Percentiles rank a stretch among this genome's conserved stretches.
Conservation (phyloP, 2,113 vertebrate species). For the Cyprinodon brontotheroides region DNA sequence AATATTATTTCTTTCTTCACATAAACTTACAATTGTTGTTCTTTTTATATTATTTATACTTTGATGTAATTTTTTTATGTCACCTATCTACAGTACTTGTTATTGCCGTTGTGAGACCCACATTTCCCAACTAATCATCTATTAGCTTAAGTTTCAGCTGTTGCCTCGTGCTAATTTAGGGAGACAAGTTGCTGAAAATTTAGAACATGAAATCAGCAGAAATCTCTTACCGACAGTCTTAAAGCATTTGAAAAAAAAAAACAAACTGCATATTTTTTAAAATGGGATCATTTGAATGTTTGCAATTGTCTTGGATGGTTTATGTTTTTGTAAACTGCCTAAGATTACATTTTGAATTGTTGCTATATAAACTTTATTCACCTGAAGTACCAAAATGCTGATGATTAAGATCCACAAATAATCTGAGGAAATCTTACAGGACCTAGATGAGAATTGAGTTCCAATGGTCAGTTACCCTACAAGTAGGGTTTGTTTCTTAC, state of each 20-base stretch:
- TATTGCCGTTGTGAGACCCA: no score
- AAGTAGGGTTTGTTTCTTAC: neutral
- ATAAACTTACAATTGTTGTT: slow-evolving; percentile 3
- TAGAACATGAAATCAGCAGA: neutral
- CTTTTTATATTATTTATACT: neutral
- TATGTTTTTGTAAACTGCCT: neutral
- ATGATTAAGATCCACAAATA: neutral
- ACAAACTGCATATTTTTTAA: neutral
- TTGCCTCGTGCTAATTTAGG: neutral
- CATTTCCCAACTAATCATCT: no score
- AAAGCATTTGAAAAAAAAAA: neutral
- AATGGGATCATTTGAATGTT: no score
- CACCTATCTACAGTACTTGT: no score
- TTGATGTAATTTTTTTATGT: no score
- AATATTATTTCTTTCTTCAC: no score
- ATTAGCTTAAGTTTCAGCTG: neutral
- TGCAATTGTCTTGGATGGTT: no score
- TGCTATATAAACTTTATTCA: neutral
- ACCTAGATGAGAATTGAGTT: neutral
- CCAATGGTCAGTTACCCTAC: neutral
- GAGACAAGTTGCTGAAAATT: neutral
- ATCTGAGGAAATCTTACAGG: neutral
- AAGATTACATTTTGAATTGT: neutral
- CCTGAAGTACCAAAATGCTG: neutral
- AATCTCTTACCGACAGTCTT: neutral